Base-by-base conservation (phyloP, 2,113 vertebrate species). In the Megalops atlanticus region DNA sequence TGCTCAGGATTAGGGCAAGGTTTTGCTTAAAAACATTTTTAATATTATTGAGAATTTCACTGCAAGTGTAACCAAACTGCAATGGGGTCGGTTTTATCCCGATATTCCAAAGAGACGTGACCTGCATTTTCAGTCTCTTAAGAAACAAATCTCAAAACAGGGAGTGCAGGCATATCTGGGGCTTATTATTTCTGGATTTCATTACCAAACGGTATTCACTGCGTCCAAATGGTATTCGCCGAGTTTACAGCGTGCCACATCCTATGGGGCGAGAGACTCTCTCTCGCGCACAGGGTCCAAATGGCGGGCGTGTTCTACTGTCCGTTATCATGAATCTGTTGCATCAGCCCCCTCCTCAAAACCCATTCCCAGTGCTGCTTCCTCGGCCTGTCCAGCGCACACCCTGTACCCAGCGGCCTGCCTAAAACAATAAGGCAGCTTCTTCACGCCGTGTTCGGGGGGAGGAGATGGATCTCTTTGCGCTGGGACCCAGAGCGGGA, bases 61-160 rank as follows among this genome's bases (percentile, higher is more conserved):
- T 24, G 36, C 15, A 3, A 74, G 6, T 2, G 6, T 21, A 41
- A 15, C n/a, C 49, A 64, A 15, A n/a, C n/a, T n/a, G n/a, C n/a
- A n/a, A n/a, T n/a, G n/a, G n/a, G n/a, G n/a, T n/a, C n/a, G n/a
- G n/a, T 58, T 77, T 68, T 16, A 47, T 47, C 41, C 54, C 38
- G 15, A 78, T 16, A 71, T 47, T n/a, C 36, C 33, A 38, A 81
- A 58, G 71, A 81, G 52, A 78, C 52, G 72, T 58, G 47, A 14
- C 11, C 24, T 69, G 64, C 2, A 16, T 49, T 49, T 49, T 16
- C 45, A 49, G 16, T 8, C 45, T 49, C 8, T 11, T 49, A 11
- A 49, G 45, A 49, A 49, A 49, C 45, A 49, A 49, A 49, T 8
- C 45, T 49, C 45, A 58, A 38, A 15, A 24, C 39, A 45, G 35